Evolutionary conservation across 92 coral and sea anemone genomes (phyloP), one percentile per base, ranked within the genome.

Genomic region (Virgularia gustaviana): DNA sequence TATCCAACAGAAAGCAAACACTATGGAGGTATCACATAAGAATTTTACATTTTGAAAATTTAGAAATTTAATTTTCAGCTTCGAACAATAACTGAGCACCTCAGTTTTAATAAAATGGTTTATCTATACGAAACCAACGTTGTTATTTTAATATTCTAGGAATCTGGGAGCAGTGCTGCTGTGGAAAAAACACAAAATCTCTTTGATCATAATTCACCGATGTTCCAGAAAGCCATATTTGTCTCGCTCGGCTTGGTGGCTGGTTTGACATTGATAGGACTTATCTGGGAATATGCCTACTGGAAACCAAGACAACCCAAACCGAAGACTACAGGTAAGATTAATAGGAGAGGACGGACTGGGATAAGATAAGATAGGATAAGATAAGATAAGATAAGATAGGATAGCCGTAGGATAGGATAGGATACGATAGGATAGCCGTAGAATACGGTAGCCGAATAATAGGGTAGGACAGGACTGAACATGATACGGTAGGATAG

Each of bases 11-110:
- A 65, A 72, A 49, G 99, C 96, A 1, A 75, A 83, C 63, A 94
- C 99, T 3, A 94, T 94, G 99, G 99, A 94, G 87, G 99, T 94
- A 84, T 45, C n/a, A n/a, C n/a, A n/a, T n/a, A n/a, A n/a, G n/a
- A 20, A 18, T 11, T n/a, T 11, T 43, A n/a, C 49, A 11, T 11
- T n/a, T 11, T 43, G n/a, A 11, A 11, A 43, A n/a, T n/a, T 43
- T 11, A 43, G n/a, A 11, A 43, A 11, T 43, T 11, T 11, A 43
- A 43, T n/a, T 43, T 11, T 11, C 49, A n/a, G 49, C 11, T 43
- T 11, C 49, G n/a, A 43, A 11, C 49, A 43, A n/a, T 11, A n/a
- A 11, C 11, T 43, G 11, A n/a, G n/a, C n/a, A n/a, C 49, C 12
- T 11, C 12, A 43, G 49, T 11, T 43, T 43, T 43, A 43, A 43